A percentile compares a stretch with the other conserved stretches of the same genome.
Evolutionary conservation across 2,797 vertebrate species (phyloP).

Genomic region (Hoplostethus atlanticus): DNA sequence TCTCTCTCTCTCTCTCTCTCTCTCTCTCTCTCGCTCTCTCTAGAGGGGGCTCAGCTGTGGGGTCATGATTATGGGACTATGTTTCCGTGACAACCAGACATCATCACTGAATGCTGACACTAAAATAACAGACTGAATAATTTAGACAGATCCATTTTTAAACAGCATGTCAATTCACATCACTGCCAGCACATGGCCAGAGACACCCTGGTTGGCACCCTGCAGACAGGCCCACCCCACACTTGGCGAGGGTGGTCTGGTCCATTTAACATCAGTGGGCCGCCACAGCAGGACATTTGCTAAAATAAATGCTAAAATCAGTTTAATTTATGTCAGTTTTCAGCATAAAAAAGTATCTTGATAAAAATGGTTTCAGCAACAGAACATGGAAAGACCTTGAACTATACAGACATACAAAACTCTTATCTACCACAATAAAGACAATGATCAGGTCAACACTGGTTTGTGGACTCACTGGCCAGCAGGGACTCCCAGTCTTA

Average conservation of each 20-base stretch:
- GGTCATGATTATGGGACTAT: slow-evolving; percentile 69
- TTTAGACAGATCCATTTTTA: slow-evolving; percentile 83
- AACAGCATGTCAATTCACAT: slow-evolving; percentile 80
- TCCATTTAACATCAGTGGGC: slow-evolving; percentile 33
- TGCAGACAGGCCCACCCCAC: slow-evolving; percentile 63
- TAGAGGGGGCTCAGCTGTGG: slow-evolving; percentile 68
- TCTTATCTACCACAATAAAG: not conserved
- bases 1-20: slow-evolving; percentile 14
- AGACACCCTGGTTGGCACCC: slow-evolving; percentile 71
- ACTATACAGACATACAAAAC: too few species aligned
- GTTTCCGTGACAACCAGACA: slow-evolving; percentile 83
- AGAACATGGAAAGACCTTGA: not conserved
- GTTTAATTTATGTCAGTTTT: not conserved
- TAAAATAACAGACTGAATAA: slow-evolving; percentile 86
- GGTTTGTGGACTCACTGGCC: not conserved
- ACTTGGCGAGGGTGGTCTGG: slow-evolving; percentile 35
- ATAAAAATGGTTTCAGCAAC: slow-evolving; percentile 12
- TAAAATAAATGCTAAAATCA: not conserved
- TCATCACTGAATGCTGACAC: slow-evolving; percentile 67
- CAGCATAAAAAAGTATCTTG: slow-evolving; percentile 17
- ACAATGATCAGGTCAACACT: not conserved
- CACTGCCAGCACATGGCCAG: slow-evolving; percentile 41
- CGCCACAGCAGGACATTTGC: slow-evolving; percentile 6
- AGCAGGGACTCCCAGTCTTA: slow-evolving; percentile 3
- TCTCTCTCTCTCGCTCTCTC: slow-evolving; percentile 11